Base-by-base conservation (phyloP, 2,113 vertebrate genomes). In the Pristiophorus japonicus region DNA sequence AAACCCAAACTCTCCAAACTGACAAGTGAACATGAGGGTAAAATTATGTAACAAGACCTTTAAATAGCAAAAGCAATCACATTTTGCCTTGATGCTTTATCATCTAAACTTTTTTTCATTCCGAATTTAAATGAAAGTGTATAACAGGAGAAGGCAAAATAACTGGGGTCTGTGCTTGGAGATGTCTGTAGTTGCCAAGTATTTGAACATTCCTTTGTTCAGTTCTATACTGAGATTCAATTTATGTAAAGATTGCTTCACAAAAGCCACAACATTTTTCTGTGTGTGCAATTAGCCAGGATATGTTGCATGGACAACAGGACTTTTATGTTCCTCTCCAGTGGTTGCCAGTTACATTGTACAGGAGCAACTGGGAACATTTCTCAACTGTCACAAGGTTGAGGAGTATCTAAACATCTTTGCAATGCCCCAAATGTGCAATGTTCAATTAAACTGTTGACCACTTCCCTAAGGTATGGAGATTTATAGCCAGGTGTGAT, bases 71-170 rank as follows among this genome's bases (percentile, higher is more conserved):
- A 94, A 73, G 66, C 66, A 45, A 45, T 94, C 93, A 70, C 93
- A 70, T 34, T 73, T 94, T 94, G 93, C 65, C 42, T 94, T 94
- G 65, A 94, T 70, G 45, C 65, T 94, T 94, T 94, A 47, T 67
- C 38, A 59, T 94, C 66, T 94, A n/a, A 70, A 70, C 11, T 20
- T 67, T 47, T 94, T 47, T 67, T 30, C n/a, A 70, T 51, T 94
- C 93, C 93, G 51, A 73, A 16, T 47, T 67, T 51, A 94, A 70
- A 94, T 67, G 45, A 67, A 59, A 14, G 38, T 59, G n/a, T 51
- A n/a, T 38, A n/a, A 63, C 34, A 73, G 45, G 51, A 63, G 34
- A 45, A 34, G 87, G 51, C 47, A 90, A 59, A 34, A 59, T 59
- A 59, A 90, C 22, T 94, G 38, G 38, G 38, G 45, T 47, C 66